Evolutionary conservation across 2,888 invertebrate species (phyloP).

Genomic region (Caenorhabditis sp.): DNA sequence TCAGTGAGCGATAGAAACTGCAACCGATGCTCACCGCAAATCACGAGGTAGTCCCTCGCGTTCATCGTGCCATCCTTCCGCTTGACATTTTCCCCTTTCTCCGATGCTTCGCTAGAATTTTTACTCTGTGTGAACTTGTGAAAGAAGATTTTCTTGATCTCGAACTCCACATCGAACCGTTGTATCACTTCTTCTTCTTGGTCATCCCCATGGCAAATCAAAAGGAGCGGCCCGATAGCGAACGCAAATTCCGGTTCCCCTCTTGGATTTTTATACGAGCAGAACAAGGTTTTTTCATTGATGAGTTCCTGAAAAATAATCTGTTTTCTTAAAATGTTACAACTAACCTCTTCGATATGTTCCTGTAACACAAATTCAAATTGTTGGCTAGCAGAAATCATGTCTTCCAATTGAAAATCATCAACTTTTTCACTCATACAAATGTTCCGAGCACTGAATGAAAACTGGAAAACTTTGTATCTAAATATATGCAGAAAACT

Average conservation of each 20-base stretch:
- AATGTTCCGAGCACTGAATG: conserved; percentile 27
- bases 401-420: conserved; percentile 28
- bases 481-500: neutral
- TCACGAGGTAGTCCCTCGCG: conserved; percentile 62
- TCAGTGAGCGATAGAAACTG: conserved; percentile 58
- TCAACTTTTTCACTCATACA: conserved; percentile 60
- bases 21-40: conserved; percentile 68
- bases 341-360: conserved; percentile 1
- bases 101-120: neutral
- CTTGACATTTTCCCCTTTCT: neutral
- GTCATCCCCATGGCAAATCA: conserved; percentile 33
- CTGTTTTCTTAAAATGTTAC: neutral
- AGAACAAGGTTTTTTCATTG: conserved; percentile 11
- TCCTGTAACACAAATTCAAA: conserved; percentile 19
- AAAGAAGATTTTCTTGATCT: conserved; percentile 39
- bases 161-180: conserved; percentile 37
- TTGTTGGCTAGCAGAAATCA: conserved; percentile 47
- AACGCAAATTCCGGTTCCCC: conserved; percentile 22
- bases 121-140: conserved; percentile 14
- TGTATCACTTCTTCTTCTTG: neutral
- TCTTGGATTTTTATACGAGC: conserved; percentile 26
- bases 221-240: conserved; percentile 6
- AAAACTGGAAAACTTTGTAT: neutral
- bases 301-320: conserved; percentile 6
- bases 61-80: conserved; percentile 7